phyloP scores from a whole-genome alignment of 2,797 vertebrate species.

The Atherinosoma microstoma region DNA sequence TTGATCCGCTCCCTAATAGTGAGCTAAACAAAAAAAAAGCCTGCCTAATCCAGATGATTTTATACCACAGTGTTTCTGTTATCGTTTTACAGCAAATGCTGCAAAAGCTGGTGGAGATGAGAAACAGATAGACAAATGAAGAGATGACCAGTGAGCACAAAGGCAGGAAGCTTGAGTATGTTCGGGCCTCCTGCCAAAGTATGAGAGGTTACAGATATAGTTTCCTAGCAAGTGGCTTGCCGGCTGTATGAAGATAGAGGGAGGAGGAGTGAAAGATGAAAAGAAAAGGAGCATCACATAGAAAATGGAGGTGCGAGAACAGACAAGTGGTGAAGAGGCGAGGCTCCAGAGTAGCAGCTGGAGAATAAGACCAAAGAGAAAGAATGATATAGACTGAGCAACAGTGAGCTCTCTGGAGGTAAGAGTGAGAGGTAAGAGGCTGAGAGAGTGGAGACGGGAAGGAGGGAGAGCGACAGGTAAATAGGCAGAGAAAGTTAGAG shows the following conservation, averaged over 20 bases:
- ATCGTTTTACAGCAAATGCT: slow-evolving; percentile 38
- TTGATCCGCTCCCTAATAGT: slow-evolving; percentile 73
- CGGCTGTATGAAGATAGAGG: slow-evolving; percentile 32
- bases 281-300: slow-evolving; percentile 17
- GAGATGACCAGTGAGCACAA: slow-evolving; percentile 10
- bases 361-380: slow-evolving; percentile 23
- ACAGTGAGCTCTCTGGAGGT: slow-evolving; percentile 39
- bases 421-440: slow-evolving; percentile 8
- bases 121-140: slow-evolving; percentile 37
- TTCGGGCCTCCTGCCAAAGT: slow-evolving; percentile 11
- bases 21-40: slow-evolving; percentile 62
- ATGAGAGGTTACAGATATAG: slow-evolving; percentile 33
- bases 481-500: slow-evolving; percentile 30
- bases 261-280: slow-evolving; percentile 15
- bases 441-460: background rate
- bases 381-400: slow-evolving; percentile 29
- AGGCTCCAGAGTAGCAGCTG: slow-evolving; percentile 18
- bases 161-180: slow-evolving; percentile 23
- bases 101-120: slow-evolving; percentile 35
- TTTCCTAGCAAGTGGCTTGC: slow-evolving; percentile 20
- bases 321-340: slow-evolving; percentile 43
- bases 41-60: slow-evolving; percentile 64
- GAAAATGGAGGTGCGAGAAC: slow-evolving; percentile 55
- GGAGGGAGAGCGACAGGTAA: slow-evolving; percentile 16
- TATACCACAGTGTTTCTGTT: slow-evolving; percentile 34